Conservation (phyloP, 2,888 invertebrate genomes). For the Campoplex capitator region DNA sequence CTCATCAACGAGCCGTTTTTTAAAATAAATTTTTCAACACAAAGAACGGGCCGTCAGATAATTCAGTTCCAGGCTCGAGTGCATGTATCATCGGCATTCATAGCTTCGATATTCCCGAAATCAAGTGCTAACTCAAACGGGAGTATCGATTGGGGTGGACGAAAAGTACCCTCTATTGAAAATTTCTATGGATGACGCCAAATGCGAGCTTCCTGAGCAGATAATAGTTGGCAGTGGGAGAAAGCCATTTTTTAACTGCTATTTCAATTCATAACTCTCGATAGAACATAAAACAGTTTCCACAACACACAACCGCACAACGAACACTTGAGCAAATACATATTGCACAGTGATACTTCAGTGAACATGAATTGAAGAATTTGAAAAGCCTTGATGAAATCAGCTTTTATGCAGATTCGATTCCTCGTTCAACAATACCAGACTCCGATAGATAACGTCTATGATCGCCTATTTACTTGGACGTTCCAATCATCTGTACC, state of each 20-base stretch:
- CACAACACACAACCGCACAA: no score
- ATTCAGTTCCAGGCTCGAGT: not conserved
- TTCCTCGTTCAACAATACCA: not conserved
- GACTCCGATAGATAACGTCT: not conserved
- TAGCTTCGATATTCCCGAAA: not conserved
- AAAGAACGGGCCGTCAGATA: not conserved
- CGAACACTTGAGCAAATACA: not conserved
- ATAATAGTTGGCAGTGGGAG: no score
- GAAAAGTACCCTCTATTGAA: not conserved
- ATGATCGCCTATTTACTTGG: not conserved
- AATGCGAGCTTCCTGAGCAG: no score
- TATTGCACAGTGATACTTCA: not conserved
- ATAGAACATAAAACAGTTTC: not conserved
- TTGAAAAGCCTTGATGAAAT: not conserved
- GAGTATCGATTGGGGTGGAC: not conserved
- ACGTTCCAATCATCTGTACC: conserved; percentile 4
- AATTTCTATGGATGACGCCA: not conserved
- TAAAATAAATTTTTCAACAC: not conserved
- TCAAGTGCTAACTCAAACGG: not conserved
- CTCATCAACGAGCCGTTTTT: not conserved
- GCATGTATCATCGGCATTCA: not conserved
- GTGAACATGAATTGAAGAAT: not conserved
- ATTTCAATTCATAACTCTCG: no score
- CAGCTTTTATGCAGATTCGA: not conserved
- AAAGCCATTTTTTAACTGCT: no score